Evolutionary conservation across 2,888 invertebrate species (phyloP), one percentile per base, ranked within the genome.

Genomic region (Cordylochernes scorpioides): DNA sequence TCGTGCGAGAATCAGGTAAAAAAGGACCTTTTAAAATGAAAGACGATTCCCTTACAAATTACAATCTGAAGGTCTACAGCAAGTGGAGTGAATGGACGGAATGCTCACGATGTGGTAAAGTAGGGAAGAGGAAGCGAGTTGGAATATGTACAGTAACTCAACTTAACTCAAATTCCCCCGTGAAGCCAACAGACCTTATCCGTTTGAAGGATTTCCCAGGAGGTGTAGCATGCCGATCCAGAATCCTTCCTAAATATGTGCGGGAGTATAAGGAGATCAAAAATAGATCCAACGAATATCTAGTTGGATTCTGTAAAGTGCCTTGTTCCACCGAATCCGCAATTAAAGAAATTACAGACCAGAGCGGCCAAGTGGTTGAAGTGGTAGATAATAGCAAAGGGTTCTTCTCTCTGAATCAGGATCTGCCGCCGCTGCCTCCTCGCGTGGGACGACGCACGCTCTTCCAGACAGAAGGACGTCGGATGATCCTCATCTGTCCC

Each of bases 171-270:
- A n/a, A n/a, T n/a, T n/a, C n/a, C n/a, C n/a, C n/a, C n/a, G n/a
- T n/a, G n/a, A n/a, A n/a, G n/a, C n/a, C n/a, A n/a, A n/a, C n/a
- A n/a, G n/a, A n/a, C n/a, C n/a, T n/a, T n/a, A n/a, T n/a, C n/a
- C n/a, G n/a, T n/a, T n/a, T n/a, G n/a, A n/a, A n/a, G n/a, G n/a
- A n/a, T n/a, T n/a, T n/a, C n/a, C n/a, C n/a, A 13, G 53, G 53
- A 28, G 63, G 64, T 15, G 50, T 67, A 24, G 65, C 67, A 1
- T 68, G 67, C 42, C 49, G 57, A 31, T 65, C 64, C 5, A 54
- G 55, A 18, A 53, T 63, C 29, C 45, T 65, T 15, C 61, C 63
- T 10, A 37, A 46, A 27, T 39, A 47, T 12, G 42, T 64, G 4
- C 51, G 47, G 31, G 44, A 54, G 22, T 38, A 59, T 12, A 39